These are phyloP conservation scores for Colaptes auratus DNA, from an alignment of 2,113 vertebrate genomes.

Conservation along the genomic window DNA sequence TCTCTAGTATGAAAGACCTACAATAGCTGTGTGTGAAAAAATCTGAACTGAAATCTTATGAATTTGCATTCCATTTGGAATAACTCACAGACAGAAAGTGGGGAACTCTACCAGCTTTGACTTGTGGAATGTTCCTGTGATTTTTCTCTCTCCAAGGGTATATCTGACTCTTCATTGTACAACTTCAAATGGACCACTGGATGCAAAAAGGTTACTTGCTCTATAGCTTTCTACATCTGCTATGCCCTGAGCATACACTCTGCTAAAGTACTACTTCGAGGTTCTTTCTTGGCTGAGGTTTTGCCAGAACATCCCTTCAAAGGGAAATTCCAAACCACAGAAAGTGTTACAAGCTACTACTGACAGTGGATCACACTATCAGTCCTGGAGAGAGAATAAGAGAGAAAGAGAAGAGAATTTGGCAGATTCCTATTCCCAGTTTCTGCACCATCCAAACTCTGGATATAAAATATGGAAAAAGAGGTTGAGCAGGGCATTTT, in stretches of 20 bases:
- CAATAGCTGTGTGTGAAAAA: background rate
- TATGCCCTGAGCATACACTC: rapidly evolving
- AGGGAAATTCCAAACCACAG: background rate
- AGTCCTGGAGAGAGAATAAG: background rate
- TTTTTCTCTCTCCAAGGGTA: background rate
- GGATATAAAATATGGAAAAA: background rate
- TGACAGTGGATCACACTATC: background rate
- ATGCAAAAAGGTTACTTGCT: background rate
- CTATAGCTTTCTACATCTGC: background rate
- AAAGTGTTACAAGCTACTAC: background rate
- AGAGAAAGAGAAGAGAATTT: background rate
- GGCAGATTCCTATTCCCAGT: background rate
- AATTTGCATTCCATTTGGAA: slow-evolving; percentile 1
- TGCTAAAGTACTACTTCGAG: background rate
- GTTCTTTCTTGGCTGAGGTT: background rate
- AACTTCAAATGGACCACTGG: background rate
- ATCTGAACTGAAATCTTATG: background rate
- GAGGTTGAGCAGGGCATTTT: background rate
- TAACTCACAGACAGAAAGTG: background rate
- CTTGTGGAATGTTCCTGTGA: background rate
- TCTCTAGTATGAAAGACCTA: background rate
- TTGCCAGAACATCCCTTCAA: background rate
- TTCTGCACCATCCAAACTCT: background rate
- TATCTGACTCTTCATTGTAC: background rate
- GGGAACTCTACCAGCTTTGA: background rate